These are phyloP conservation scores for Parauchenoglanis ngamensis DNA, from an alignment of 2,797 vertebrate genomes.

Conservation along the genomic window DNA sequence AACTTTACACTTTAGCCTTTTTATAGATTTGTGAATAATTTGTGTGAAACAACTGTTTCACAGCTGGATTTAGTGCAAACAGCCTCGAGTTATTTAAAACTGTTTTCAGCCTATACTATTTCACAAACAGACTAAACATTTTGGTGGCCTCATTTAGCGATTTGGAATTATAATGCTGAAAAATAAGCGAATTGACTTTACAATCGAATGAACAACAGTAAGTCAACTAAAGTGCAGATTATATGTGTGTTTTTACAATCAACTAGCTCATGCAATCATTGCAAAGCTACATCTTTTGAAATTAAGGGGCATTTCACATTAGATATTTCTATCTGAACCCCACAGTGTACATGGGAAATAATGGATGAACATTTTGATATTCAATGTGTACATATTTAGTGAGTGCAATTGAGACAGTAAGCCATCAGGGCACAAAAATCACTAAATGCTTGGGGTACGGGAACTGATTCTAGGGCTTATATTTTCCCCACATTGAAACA, in stretches of 20 bases:
- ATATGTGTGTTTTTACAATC: neutral
- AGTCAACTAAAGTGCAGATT: neutral
- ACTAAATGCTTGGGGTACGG: too few relatives aligned
- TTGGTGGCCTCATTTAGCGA: too few relatives aligned
- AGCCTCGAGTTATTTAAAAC: neutral
- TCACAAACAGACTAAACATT: neutral
- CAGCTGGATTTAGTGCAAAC: neutral
- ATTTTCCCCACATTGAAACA: slow-evolving; percentile 5
- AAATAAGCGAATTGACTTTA: neutral
- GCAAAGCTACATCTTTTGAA: neutral
- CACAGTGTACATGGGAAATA: neutral
- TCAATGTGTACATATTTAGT: neutral
- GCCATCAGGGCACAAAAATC: neutral
- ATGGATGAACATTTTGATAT: neutral
- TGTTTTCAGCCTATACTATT: neutral
- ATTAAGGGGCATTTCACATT: neutral
- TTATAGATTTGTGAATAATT: neutral
- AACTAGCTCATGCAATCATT: neutral
- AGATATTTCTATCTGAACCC: neutral
- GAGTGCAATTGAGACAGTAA: neutral
- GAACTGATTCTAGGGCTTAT: neutral
- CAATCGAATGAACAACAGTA: neutral
- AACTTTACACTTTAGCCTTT: neutral
- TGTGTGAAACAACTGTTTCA: too few relatives aligned
- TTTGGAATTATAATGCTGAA: neutral